phyloP scores from a whole-genome alignment of 2,113 vertebrate genomes.

The Rallus limicola region DNA sequence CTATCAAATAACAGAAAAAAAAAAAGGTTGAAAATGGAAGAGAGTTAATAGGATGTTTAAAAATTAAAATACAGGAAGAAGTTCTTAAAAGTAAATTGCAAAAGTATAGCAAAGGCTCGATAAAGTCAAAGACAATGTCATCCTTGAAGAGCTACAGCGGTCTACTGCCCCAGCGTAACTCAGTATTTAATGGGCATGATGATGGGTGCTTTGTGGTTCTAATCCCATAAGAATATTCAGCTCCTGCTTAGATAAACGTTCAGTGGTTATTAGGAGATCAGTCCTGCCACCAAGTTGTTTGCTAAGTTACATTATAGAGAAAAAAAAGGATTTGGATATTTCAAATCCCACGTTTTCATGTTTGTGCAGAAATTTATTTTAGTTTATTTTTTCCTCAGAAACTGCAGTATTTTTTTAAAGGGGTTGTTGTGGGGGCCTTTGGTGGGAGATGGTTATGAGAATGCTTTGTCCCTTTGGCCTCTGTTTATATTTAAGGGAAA shows the following conservation, averaged over 20 bases:
- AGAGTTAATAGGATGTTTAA: neutral
- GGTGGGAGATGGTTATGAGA: fast-evolving
- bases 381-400: neutral
- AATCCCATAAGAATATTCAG: neutral
- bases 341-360: neutral
- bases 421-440: fast-evolving
- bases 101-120: neutral
- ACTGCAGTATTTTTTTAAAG: neutral
- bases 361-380: neutral
- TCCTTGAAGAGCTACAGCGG: neutral
- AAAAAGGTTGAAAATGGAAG: neutral
- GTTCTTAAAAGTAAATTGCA: neutral
- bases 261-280: neutral
- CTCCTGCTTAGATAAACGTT: neutral
- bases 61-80: neutral
- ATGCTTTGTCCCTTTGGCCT: neutral
- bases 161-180: neutral
- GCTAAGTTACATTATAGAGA: neutral
- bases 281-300: neutral
- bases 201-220: neutral
- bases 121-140: neutral
- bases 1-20: neutral
- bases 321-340: neutral
- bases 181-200: neutral
- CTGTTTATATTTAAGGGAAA: neutral